These are phyloP conservation scores for Myotis brandtii DNA, from an alignment of 2,113 vertebrate species.

Conservation along the genomic window DNA sequence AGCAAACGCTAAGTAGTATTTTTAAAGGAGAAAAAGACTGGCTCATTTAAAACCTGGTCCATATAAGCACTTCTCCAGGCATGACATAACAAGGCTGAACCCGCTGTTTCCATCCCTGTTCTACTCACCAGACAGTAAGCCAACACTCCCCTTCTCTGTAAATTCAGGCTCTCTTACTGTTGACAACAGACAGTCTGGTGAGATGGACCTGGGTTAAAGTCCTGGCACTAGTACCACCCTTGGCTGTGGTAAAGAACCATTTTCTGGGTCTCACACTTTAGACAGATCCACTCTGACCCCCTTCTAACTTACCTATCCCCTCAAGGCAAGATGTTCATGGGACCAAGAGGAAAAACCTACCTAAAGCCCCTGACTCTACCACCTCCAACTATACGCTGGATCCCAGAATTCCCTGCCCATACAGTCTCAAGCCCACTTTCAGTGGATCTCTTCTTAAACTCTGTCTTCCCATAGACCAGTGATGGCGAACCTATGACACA, in stretches of 20 bases:
- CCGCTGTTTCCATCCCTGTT: background rate
- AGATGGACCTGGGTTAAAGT: background rate
- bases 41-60: background rate
- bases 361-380: background rate
- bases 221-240: background rate
- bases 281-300: background rate
- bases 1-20: conserved; percentile 16
- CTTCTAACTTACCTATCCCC: background rate
- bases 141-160: background rate
- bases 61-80: background rate
- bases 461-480: background rate
- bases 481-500: too few relatives aligned
- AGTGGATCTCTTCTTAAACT: background rate
- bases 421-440: background rate
- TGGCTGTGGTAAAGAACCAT: background rate
- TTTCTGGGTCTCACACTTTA: background rate
- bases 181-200: background rate
- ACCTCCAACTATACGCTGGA: background rate
- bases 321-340: background rate
- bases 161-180: background rate
- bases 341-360: background rate
- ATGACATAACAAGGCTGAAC: background rate
- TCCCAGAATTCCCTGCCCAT: background rate
- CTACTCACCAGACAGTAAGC: background rate
- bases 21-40: conserved; percentile 23